A percentile compares a stretch with the other conserved stretches of the same genome.
Conservation (phyloP, 2,113 vertebrate species). For the Panurus biarmicus region DNA sequence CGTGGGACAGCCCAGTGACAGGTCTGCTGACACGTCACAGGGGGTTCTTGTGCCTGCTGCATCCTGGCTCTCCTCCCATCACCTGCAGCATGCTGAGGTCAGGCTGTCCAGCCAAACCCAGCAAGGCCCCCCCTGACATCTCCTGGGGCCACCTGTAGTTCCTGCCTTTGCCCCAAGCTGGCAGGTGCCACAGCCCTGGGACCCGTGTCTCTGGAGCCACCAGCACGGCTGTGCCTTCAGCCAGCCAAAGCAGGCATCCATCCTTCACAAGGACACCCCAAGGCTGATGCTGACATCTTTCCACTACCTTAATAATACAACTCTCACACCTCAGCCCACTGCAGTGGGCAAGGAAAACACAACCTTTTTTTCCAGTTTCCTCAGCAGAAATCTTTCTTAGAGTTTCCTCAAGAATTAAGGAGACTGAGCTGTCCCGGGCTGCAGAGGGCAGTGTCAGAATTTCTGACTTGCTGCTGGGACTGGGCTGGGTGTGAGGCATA, state of each 20-base stretch:
- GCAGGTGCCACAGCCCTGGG: not conserved
- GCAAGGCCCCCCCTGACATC: accelerated
- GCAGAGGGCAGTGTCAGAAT: not conserved
- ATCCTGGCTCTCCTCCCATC: not conserved
- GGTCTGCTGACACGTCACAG: accelerated
- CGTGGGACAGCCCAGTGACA: accelerated
- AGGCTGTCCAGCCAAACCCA: not conserved
- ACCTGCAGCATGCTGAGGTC: not conserved
- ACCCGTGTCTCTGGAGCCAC: accelerated
- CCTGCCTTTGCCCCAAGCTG: not conserved
- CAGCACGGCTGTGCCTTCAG: accelerated
- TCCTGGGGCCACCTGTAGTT: not conserved
- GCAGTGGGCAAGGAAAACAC: not conserved
- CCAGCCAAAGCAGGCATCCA: accelerated
- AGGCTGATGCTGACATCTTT: not conserved
- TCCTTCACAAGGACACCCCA: not conserved
- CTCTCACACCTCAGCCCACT: not conserved
- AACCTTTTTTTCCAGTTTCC: not conserved
- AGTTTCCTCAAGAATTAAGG: not conserved
- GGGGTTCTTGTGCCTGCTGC: not conserved
- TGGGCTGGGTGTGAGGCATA: not conserved
- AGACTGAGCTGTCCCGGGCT: accelerated
- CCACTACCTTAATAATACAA: not conserved
- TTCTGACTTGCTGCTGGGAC: not conserved
- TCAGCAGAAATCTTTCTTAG: no score